Conservation (phyloP, 92 coral and sea anemone genomes). For the Palythoa heliodiscus region DNA sequence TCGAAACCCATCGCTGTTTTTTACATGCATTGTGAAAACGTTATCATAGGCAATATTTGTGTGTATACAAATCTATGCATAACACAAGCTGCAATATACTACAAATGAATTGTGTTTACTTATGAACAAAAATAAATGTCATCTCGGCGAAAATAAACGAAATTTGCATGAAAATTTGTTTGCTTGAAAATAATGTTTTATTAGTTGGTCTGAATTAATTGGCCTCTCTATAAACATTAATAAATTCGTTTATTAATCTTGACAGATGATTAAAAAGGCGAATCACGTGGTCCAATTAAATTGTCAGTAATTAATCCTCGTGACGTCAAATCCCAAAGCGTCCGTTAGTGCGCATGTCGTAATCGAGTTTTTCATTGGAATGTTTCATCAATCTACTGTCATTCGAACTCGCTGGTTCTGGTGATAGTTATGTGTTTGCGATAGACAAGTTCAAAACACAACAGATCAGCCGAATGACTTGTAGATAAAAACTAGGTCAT, state of each 20-base stretch:
- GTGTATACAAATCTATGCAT: not conserved
- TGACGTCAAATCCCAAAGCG: constrained; percentile 43
- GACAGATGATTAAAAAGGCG: constrained; percentile 48
- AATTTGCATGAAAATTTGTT: constrained; percentile 55
- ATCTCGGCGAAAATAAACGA: constrained; percentile 31
- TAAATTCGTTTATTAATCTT: constrained; percentile 73
- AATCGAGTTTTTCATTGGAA: constrained; percentile 87
- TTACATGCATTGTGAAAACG: constrained; percentile 19
- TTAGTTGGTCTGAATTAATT: constrained; percentile 74
- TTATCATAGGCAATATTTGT: constrained; percentile 35
- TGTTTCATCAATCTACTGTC: constrained; percentile 84
- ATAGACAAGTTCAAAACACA: constrained; percentile 62
- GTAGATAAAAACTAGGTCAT: constrained; percentile 61
- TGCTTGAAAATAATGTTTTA: constrained; percentile 57
- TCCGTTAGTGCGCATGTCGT: constrained; percentile 76
- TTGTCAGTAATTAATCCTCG: constrained; percentile 70
- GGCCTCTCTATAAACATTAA: constrained; percentile 70
- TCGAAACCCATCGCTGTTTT: not conserved
- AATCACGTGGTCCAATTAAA: constrained; percentile 81
- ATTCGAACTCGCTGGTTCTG: constrained; percentile 84
- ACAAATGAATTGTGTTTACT: constrained; percentile 21
- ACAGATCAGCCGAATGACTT: constrained; percentile 59
- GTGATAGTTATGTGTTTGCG: constrained; percentile 78
- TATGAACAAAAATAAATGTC: constrained; percentile 29
- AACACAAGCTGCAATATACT: not conserved